phyloP scores from a whole-genome alignment of 1,140 invertebrate genomes.

The Dufourea novaeangliae region DNA sequence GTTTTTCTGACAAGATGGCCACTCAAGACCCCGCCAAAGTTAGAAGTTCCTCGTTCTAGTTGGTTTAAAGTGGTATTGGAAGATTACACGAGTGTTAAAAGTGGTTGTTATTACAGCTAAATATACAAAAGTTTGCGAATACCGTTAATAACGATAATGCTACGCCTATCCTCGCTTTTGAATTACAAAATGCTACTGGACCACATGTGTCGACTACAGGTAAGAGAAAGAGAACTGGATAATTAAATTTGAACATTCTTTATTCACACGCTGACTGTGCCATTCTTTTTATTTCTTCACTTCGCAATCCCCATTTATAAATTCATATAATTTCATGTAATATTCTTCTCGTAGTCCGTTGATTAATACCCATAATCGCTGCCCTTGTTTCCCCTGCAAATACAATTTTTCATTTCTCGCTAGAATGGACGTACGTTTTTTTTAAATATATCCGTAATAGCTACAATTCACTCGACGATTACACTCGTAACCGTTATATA shows the following conservation, averaged over 20 bases:
- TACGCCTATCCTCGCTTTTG: background rate
- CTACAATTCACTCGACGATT: conserved; percentile 22
- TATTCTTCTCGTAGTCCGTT: background rate
- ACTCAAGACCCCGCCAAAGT: background rate
- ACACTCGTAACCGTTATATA: conserved; percentile 15
- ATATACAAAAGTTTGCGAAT: background rate
- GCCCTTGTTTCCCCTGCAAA: background rate
- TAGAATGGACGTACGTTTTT: conserved; percentile 12
- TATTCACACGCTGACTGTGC: conserved; percentile 23
- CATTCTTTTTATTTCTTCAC: background rate
- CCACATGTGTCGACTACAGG: background rate
- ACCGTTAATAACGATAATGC: background rate
- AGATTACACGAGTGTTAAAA: background rate
- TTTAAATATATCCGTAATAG: conserved; percentile 21
- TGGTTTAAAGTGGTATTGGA: no score
- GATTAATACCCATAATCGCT: background rate
- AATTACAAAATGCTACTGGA: background rate
- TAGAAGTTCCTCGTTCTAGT: background rate
- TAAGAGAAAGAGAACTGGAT: background rate
- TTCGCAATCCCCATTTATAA: conserved; percentile 6
- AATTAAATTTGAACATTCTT: conserved; percentile 35
- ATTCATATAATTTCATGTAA: conserved; percentile 28
- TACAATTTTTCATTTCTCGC: background rate
- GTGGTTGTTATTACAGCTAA: background rate
- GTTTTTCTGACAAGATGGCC: background rate